Percentiles rank a stretch among this genome's conserved stretches.
Conservation (phyloP, 2,113 vertebrate species). For the Martes martes region DNA sequence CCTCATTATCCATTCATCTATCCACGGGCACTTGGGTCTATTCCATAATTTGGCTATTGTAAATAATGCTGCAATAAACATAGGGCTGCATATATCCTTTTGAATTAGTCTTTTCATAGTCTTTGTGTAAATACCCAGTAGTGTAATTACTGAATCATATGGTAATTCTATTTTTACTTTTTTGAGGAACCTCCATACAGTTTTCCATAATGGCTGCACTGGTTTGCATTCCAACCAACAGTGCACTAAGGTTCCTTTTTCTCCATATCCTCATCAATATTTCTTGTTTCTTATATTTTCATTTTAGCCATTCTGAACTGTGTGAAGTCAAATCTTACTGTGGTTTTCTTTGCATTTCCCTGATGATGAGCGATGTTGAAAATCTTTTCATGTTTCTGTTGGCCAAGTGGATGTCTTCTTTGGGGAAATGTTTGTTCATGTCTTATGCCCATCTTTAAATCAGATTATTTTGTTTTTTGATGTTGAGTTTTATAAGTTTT, state of each 20-base stretch:
- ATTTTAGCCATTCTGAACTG: neutral
- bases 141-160: no score
- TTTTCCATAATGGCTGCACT: neutral
- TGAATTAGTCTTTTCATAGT: no score
- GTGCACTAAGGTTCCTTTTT: neutral
- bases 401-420: no score
- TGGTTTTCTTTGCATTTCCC: neutral
- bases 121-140: no score
- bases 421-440: neutral
- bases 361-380: no score
- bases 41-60: no score
- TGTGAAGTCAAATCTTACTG: neutral
- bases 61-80: no score
- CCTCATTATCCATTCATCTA: no score
- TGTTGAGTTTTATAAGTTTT: neutral
- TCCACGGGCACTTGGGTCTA: no score
- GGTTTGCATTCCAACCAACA: neutral
- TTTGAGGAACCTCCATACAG: neutral
- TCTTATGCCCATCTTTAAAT: neutral
- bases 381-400: no score
- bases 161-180: neutral
- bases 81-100: no score
- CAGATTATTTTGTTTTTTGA: neutral
- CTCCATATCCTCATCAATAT: neutral
- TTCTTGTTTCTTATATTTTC: neutral